Percentiles rank a stretch among this genome's conserved stretches.
These are phyloP conservation scores for Cantharis nigra DNA, from an alignment of 2,888 invertebrate genomes.

Conservation along the genomic window DNA sequence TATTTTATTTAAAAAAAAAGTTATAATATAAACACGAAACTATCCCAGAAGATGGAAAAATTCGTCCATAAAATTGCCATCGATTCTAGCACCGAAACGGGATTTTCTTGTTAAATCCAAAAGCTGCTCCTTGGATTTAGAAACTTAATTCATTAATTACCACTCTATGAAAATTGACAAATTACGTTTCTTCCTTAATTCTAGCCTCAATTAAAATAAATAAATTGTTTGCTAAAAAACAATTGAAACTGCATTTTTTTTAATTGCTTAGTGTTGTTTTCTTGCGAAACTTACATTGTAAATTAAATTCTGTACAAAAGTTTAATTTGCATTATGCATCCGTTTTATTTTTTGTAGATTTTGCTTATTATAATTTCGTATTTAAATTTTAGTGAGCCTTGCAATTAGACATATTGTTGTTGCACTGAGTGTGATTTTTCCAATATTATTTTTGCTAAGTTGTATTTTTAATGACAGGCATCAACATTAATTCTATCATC, in stretches of 20 bases:
- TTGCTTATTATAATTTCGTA: slow-evolving; percentile 16
- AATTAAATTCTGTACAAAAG: slow-evolving; percentile 3
- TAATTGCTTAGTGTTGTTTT: neutral
- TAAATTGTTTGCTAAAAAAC: neutral
- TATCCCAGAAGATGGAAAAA: no score
- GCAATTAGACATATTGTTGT: slow-evolving; percentile 9
- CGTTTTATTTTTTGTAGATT: slow-evolving; percentile 6
- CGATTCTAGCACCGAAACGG: no score
- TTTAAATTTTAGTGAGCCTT: slow-evolving; percentile 15
- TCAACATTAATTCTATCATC: slow-evolving; percentile 40
- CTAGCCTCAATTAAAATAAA: neutral
- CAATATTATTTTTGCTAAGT: slow-evolving; percentile 11
- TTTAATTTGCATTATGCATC: slow-evolving; percentile 13
- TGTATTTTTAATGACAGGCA: slow-evolving; percentile 40
- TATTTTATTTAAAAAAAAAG: no score
- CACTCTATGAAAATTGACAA: no score
- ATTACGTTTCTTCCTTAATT: no score
- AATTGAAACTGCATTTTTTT: neutral
- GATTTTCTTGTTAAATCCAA: no score
- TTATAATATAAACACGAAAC: no score
- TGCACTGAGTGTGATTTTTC: slow-evolving; percentile 13
- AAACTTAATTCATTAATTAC: no score
- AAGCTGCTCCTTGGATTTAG: no score
- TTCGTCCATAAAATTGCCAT: no score
- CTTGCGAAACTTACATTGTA: neutral